Conservation (phyloP, 2,797 vertebrate genomes). For the Xiphorhynchus erythropygius region DNA sequence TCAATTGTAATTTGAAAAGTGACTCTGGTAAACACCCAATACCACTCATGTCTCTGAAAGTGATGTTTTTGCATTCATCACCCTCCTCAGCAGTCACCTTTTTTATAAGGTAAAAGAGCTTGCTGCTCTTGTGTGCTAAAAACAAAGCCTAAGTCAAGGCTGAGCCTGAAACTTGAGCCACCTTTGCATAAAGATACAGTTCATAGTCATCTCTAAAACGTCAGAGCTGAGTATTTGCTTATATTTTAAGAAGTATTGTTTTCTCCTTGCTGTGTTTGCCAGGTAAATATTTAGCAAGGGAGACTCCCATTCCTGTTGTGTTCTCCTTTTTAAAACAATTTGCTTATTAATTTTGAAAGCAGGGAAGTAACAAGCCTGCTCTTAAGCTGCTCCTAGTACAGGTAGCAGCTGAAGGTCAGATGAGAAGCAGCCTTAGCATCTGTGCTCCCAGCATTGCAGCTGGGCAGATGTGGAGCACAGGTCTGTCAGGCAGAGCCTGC, state of each 20-base stretch:
- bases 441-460: not conserved
- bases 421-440: not conserved
- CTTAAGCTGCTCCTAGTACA: not conserved
- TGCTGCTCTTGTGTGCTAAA: not conserved
- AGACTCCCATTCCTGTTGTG: not conserved
- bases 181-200: not conserved
- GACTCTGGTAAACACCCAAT: not conserved
- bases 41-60: not conserved
- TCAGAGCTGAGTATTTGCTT: conserved; percentile 14
- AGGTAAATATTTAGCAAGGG: conserved; percentile 48
- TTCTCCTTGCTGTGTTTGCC: not conserved
- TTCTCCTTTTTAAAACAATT: not conserved
- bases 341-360: not conserved
- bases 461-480: not conserved
- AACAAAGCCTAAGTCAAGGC: conserved; percentile 2
- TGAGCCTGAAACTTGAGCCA: not conserved
- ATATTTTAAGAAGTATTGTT: not conserved
- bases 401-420: not conserved
- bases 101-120: not conserved
- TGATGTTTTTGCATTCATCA: not conserved
- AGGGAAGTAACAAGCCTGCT: not conserved
- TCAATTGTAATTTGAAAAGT: conserved; percentile 9
- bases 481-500: not conserved
- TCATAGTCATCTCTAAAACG: not conserved
- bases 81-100: not conserved